Base-by-base conservation (phyloP, 2,888 invertebrate genomes). In the Zelleria hepariella region DNA sequence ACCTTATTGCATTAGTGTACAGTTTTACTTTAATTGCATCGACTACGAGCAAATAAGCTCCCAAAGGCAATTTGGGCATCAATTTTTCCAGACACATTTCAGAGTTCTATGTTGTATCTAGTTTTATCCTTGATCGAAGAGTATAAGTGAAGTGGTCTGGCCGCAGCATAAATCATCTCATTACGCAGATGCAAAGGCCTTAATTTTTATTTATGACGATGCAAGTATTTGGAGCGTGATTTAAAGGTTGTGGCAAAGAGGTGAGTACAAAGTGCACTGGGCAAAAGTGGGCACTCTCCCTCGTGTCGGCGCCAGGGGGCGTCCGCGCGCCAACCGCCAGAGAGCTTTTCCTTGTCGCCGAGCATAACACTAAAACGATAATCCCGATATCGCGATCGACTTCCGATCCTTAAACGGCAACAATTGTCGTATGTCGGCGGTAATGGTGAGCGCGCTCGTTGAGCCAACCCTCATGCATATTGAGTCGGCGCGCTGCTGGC, bases 341-440 rank as follows among this genome's bases (percentile, higher is more conserved):
- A 87, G 81, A 87, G 87, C 86, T 81, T 87, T 87, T 87, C 86
- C 86, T 80, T 86, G 87, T 87, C 80, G 75, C 77, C 74, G 74
- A n/a, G 80, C 82, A 85, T 87, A 83, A 86, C 83, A 77, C 77
- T 86, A 84, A 87, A 58, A 85, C 85, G 85, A 82, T 86, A 84
- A 84, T 82, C 76, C 77, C 78, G 77, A 78, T 79, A 82, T 78
- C 74, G 78, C 64, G 64, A 76, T 76, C 78, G 77, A 77, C 77
- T 80, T 77, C 74, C 79, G 81, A 80, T 78, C 75, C 75, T 80
- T 80, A 77, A 82, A 76, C 80, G 82, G 75, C 76, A 81, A 82
- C 82, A 82, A 82, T 85, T 77, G 83, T 76, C 80, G 80, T 79
- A 78, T 74, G 75, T 75, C 71, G 75, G 67, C 74, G 74, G 74